Percentiles rank a stretch among this genome's conserved stretches.
Conservation (phyloP, 2,113 vertebrate genomes). For the Acanthochromis polyacanthus region DNA sequence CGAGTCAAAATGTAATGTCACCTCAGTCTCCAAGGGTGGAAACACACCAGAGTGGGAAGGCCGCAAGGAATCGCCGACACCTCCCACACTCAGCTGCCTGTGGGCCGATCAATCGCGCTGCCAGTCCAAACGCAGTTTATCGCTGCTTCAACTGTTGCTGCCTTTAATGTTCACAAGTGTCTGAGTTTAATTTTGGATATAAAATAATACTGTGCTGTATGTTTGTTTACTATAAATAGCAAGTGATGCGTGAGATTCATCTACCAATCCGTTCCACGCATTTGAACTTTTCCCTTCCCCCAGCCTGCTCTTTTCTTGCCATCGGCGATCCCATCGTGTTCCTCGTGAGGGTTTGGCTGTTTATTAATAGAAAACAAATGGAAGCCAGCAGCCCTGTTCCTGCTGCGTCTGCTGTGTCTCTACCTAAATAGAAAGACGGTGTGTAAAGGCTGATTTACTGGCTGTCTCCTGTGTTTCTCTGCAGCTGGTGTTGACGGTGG, state of each 20-base stretch:
- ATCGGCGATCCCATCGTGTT: neutral
- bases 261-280: neutral
- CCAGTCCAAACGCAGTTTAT: constrained; percentile 16
- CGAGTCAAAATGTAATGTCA: constrained; percentile 56
- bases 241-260: neutral
- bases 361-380: constrained; percentile 4
- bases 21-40: constrained; percentile 45
- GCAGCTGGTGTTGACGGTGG: constrained; percentile 96
- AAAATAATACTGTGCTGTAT: neutral
- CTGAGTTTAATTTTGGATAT: neutral
- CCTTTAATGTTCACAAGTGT: constrained; percentile 7
- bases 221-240: constrained; percentile 2
- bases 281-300: constrained; percentile 17
- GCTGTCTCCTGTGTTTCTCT: constrained; percentile 12
- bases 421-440: neutral
- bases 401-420: constrained; percentile 7
- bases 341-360: neutral
- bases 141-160: neutral
- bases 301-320: neutral
- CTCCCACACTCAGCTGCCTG: constrained; percentile 25
- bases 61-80: constrained; percentile 20
- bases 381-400: neutral
- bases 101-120: constrained; percentile 43
- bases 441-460: neutral
- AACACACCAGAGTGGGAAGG: constrained; percentile 19